A percentile compares a stretch with the other conserved stretches of the same genome.
Conservation (phyloP, 2,113 vertebrate genomes). For the Stictonetta naevosa region DNA sequence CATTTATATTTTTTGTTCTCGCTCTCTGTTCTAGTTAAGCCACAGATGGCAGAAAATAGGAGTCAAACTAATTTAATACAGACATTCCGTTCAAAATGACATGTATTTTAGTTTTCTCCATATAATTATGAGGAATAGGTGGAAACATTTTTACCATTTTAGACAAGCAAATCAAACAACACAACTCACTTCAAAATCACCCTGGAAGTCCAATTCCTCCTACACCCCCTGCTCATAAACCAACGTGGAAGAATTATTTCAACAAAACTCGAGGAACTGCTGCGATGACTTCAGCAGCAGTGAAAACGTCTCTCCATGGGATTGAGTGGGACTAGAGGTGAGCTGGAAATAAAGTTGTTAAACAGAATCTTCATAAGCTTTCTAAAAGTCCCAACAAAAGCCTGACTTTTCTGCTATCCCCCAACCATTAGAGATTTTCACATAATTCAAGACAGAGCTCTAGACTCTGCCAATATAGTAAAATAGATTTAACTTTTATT, state of each 20-base stretch:
- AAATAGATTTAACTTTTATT: constrained; percentile 52
- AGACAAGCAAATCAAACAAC: constrained; percentile 35
- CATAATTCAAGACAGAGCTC: constrained; percentile 7
- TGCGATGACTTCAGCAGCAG: background rate
- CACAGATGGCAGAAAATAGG: constrained; percentile 61
- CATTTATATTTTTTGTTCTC: constrained; percentile 59
- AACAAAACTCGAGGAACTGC: background rate
- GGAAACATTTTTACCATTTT: constrained; percentile 16
- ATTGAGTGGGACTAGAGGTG: background rate
- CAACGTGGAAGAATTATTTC: background rate
- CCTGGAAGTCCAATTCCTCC: constrained; percentile 23
- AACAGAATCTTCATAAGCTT: constrained; percentile 11
- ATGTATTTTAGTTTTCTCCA: constrained; percentile 30
- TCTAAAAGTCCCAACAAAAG: background rate
- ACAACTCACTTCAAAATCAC: constrained; percentile 21
- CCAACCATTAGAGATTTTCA: background rate
- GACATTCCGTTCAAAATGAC: constrained; percentile 60
- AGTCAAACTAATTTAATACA: constrained; percentile 62
- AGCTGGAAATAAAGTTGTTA: constrained; percentile 20
- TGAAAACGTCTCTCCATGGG: background rate
- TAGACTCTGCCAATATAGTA: background rate
- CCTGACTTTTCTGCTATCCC: background rate
- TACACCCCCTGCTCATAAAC: background rate
- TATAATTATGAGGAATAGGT: constrained; percentile 51
- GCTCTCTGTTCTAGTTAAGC: constrained; percentile 49